Conservation (phyloP, 2,888 invertebrate genomes). For the Troides oblongomaculatus region DNA sequence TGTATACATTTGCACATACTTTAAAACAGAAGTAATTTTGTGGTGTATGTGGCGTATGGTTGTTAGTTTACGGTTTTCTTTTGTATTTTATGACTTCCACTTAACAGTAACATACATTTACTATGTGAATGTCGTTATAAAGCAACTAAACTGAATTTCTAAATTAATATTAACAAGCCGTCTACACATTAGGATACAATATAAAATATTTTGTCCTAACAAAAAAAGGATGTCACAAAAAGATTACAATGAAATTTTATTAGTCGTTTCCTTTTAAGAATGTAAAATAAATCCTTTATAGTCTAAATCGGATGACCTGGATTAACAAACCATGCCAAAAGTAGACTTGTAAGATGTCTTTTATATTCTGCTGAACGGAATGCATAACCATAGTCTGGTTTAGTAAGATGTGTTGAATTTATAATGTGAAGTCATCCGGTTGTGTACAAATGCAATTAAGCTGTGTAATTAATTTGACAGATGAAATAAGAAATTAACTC, state of each 20-base stretch:
- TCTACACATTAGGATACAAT: too few species aligned
- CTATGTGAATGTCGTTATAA: neutral
- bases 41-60: too few species aligned
- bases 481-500: too few species aligned
- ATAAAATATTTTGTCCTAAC: too few species aligned
- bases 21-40: too few species aligned
- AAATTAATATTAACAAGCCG: too few species aligned
- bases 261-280: constrained; percentile 34
- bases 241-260: too few species aligned
- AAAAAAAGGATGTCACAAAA: too few species aligned
- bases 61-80: too few species aligned
- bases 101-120: neutral
- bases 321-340: constrained; percentile 63
- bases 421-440: constrained; percentile 1
- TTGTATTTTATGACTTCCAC: too few species aligned
- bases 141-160: neutral
- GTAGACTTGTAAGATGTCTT: constrained; percentile 49
- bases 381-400: constrained; percentile 10
- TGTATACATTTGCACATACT: neutral
- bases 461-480: too few species aligned
- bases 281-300: constrained; percentile 62
- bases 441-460: neutral
- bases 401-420: constrained; percentile 12
- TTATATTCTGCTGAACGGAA: constrained; percentile 18
- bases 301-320: constrained; percentile 53